phyloP scores from a whole-genome alignment of 1,140 invertebrate species.

The Polyergus mexicanus region DNA sequence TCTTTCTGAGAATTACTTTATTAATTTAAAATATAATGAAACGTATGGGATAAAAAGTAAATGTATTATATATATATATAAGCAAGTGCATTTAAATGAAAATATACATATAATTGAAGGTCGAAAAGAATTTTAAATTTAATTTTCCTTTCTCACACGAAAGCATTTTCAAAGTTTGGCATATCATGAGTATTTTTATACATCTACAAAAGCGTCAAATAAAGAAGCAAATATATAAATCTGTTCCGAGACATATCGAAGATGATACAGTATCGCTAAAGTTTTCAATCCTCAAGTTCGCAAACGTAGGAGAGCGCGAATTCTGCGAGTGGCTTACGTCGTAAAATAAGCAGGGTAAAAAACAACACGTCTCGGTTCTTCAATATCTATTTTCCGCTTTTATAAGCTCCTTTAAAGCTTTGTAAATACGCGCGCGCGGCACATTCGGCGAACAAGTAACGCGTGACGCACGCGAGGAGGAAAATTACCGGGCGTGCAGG shows the following conservation, averaged over 20 bases:
- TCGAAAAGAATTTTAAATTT: no score
- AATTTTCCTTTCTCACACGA: no score
- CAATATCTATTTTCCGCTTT: slow-evolving; percentile 14
- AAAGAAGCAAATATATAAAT: neutral
- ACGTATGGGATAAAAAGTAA: no score
- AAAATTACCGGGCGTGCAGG: slow-evolving; percentile 42
- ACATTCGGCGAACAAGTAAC: neutral
- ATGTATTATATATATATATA: no score
- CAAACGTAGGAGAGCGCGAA: no score
- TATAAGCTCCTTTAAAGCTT: neutral
- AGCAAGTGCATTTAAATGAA: no score
- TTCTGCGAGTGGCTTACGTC: no score
- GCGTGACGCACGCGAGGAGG: slow-evolving; percentile 36
- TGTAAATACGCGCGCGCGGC: no score
- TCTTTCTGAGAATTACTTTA: no score
- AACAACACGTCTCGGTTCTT: neutral
- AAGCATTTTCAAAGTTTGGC: neutral
- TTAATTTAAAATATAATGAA: no score
- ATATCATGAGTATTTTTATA: neutral
- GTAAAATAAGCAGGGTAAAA: no score
- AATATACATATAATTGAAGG: no score
- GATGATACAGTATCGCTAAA: neutral
- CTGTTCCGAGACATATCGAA: neutral
- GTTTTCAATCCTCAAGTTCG: neutral
- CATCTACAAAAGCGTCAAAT: neutral